A percentile compares a stretch with the other conserved stretches of the same genome.
Evolutionary conservation across 2,113 vertebrate species (phyloP).

Genomic region (Plecotus auritus): DNA sequence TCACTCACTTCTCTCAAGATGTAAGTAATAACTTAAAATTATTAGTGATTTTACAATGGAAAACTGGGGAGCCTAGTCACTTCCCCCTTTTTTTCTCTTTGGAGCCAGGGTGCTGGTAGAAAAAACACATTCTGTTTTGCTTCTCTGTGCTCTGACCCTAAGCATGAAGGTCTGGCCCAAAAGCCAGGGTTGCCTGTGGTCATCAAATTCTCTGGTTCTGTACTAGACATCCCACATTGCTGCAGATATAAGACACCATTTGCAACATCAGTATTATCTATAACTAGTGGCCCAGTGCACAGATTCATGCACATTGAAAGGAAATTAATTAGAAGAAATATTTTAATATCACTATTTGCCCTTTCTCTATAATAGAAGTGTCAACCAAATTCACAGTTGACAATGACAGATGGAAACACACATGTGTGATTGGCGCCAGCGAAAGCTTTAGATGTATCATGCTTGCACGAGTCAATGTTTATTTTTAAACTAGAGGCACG

Average conservation of each 20-base stretch:
- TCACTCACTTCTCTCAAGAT: neutral
- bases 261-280: neutral
- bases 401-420: no score
- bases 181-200: neutral
- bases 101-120: neutral
- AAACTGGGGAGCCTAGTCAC: neutral
- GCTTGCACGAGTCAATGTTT: no score
- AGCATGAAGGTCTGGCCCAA: neutral
- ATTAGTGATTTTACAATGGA: neutral
- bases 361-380: no score
- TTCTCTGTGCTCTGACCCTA: neutral
- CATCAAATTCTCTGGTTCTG: neutral
- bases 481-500: no score
- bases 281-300: neutral
- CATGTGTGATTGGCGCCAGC: no score
- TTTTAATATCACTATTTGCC: no score
- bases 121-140: neutral
- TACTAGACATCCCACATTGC: neutral
- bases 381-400: no score
- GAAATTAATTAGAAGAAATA: no score
- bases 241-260: neutral
- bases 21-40: neutral
- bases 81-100: neutral
- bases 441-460: no score
- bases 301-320: no score